These are phyloP conservation scores for Leptinotarsa defecta DNA, from an alignment of 1,140 invertebrate species.

Conservation along the genomic window DNA sequence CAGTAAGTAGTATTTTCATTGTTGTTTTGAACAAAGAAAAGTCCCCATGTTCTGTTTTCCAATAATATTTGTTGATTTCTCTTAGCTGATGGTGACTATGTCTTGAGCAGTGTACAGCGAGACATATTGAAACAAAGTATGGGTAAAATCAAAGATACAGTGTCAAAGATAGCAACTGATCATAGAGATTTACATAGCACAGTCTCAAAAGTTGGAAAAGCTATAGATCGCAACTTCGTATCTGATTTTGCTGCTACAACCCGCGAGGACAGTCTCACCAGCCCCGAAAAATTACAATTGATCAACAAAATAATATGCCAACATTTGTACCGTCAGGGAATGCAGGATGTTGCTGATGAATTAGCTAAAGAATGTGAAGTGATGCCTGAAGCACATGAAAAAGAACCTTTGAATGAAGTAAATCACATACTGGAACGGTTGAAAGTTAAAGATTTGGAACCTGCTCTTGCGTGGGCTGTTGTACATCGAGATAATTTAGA, in stretches of 20 bases:
- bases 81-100: constrained; percentile 67
- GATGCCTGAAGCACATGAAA: constrained; percentile 69
- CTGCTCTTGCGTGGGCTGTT: constrained; percentile 80
- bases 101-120: constrained; percentile 68
- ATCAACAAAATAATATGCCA: constrained; percentile 96
- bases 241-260: constrained; percentile 88
- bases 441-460: constrained; percentile 75
- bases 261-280: constrained; percentile 83
- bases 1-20: constrained; percentile 63
- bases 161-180: constrained; percentile 78
- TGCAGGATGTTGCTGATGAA: constrained; percentile 86
- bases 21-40: constrained; percentile 21
- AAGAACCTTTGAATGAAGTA: constrained; percentile 83
- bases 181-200: constrained; percentile 80
- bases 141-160: constrained; percentile 73
- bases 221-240: constrained; percentile 93
- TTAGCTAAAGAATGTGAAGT: constrained; percentile 80
- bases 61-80: constrained; percentile 37
- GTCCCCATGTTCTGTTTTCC: neutral
- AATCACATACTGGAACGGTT: constrained; percentile 84
- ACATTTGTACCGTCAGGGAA: constrained; percentile 93
- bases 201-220: constrained; percentile 95
- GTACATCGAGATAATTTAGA: constrained; percentile 67
- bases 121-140: constrained; percentile 71
- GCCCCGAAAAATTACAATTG: constrained; percentile 75